These are phyloP conservation scores for Tricholaema leucomelas DNA, from an alignment of 2,113 vertebrate genomes.

Conservation along the genomic window DNA sequence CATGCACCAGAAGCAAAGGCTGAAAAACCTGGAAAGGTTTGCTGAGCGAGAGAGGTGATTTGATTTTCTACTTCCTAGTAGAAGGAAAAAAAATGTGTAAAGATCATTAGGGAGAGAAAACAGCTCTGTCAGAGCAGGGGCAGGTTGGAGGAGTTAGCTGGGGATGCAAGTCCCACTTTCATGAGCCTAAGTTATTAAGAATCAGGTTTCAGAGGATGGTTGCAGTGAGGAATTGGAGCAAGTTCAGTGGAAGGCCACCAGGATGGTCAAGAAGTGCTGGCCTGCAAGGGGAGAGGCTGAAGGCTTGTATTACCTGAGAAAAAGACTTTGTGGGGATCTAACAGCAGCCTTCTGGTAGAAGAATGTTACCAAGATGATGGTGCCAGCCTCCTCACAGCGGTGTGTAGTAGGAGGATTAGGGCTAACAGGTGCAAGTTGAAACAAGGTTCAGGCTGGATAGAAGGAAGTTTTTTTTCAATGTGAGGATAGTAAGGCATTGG, in stretches of 20 bases:
- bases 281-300: neutral
- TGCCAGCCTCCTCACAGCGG: neutral
- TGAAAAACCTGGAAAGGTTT: constrained; percentile 96
- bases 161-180: fast-evolving
- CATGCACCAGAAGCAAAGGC: constrained; percentile 98
- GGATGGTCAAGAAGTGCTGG: neutral
- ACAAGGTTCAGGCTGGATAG: neutral
- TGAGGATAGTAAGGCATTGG: neutral
- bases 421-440: neutral
- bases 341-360: neutral
- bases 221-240: neutral
- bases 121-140: neutral
- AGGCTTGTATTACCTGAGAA: neutral
- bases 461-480: neutral
- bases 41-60: constrained; percentile 88
- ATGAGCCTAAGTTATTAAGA: neutral
- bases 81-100: neutral
- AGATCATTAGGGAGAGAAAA: neutral
- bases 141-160: neutral
- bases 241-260: neutral
- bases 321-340: neutral
- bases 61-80: neutral
- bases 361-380: neutral
- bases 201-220: neutral
- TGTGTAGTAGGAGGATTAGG: neutral